These are phyloP conservation scores for Alces alces DNA, from an alignment of 2,113 vertebrate species.

Conservation along the genomic window DNA sequence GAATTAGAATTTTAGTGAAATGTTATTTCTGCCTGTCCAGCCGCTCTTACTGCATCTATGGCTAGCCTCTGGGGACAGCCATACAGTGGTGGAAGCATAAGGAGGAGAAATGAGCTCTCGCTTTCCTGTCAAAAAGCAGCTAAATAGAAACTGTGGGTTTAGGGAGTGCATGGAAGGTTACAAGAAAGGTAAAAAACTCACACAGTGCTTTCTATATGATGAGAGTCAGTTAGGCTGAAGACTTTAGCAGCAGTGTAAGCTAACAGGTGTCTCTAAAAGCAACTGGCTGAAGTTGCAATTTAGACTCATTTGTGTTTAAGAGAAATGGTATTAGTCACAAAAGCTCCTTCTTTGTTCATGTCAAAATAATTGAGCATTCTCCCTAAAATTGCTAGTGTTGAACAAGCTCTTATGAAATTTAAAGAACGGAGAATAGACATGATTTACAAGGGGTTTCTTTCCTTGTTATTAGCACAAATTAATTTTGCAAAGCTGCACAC, in stretches of 20 bases:
- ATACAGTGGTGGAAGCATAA: fast-evolving
- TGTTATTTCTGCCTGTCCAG: not conserved
- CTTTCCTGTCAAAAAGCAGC: not conserved
- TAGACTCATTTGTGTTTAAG: not conserved
- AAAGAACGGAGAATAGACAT: constrained; percentile 5
- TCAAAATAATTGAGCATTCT: constrained; percentile 31
- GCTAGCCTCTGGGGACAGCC: fast-evolving
- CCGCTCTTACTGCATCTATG: not conserved
- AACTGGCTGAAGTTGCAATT: not conserved
- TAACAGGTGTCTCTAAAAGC: not conserved
- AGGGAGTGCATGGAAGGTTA: not conserved
- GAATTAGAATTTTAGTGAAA: not conserved
- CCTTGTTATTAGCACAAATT: not conserved
- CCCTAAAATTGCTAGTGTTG: not conserved
- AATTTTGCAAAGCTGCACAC: not conserved
- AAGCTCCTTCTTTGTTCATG: not conserved
- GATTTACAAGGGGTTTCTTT: not conserved
- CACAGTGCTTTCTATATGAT: not conserved
- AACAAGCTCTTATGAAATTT: not conserved
- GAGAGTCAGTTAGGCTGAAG: not conserved
- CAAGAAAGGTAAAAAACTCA: not conserved
- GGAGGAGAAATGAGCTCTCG: fast-evolving
- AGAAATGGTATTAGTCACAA: not conserved
- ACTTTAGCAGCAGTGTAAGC: not conserved
- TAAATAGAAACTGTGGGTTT: not conserved